Percentiles rank a stretch among this genome's conserved stretches.
These are phyloP conservation scores for Enteromius treurensis DNA, from an alignment of 2,797 vertebrate species.

Conservation along the genomic window DNA sequence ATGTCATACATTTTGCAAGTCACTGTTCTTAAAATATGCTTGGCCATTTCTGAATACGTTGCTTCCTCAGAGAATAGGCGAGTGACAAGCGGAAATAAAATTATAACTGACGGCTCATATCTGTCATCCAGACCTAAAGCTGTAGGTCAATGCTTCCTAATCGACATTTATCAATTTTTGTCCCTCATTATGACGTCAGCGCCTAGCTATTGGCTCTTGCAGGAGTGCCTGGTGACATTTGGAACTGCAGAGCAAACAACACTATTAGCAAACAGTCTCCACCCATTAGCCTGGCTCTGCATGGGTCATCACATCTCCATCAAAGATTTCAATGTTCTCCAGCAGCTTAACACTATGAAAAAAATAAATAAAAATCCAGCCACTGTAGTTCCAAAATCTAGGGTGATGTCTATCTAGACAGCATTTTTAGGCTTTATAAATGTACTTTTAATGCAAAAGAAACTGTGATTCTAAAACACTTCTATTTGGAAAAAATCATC, in stretches of 20 bases:
- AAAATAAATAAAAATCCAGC: background rate
- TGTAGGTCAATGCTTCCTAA: conserved; percentile 45
- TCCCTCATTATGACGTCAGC: conserved; percentile 20
- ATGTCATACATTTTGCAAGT: background rate
- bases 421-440: background rate
- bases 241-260: conserved; percentile 61
- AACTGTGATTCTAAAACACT: background rate
- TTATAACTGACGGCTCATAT: conserved; percentile 5
- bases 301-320: conserved; percentile 67
- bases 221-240: conserved; percentile 70
- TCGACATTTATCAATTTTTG: conserved; percentile 36
- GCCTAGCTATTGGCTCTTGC: conserved; percentile 35
- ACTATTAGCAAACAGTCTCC: conserved; percentile 69
- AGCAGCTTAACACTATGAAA: conserved; percentile 9
- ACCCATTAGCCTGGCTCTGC: conserved; percentile 66
- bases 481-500: background rate
- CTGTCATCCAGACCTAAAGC: conserved; percentile 38
- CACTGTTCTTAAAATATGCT: conserved; percentile 1
- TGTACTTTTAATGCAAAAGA: background rate
- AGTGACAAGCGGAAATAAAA: background rate
- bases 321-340: conserved; percentile 34
- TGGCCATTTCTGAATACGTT: background rate
- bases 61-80: background rate
- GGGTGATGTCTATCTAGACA: background rate
- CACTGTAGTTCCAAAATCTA: background rate